Percentiles rank a stretch among this genome's conserved stretches.
phyloP scores from a whole-genome alignment of 2,113 vertebrate genomes.

The Macquaria ambigua region DNA sequence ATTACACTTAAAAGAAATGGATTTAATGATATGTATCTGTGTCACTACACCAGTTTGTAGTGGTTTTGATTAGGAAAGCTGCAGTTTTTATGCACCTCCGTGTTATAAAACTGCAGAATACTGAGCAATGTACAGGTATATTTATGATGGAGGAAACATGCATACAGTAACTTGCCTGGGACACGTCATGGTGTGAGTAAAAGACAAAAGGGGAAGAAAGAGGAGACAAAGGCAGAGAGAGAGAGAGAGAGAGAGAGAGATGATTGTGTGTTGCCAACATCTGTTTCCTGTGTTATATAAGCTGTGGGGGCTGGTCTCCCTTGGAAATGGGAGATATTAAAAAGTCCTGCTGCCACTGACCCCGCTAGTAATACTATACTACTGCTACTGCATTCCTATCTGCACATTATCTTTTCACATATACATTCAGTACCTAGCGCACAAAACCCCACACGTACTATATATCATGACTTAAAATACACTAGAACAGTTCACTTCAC shows the following conservation, averaged over 20 bases:
- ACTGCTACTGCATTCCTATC: conserved; percentile 54
- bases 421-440: neutral
- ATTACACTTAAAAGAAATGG: conserved; percentile 19
- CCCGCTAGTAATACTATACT: conserved; percentile 49
- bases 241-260: conserved; percentile 17
- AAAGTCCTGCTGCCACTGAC: conserved; percentile 77
- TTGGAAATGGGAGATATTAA: conserved; percentile 75
- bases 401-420: conserved; percentile 4
- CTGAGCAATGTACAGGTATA: conserved; percentile 16
- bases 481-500: neutral
- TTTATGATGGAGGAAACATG: conserved; percentile 27
- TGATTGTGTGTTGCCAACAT: conserved; percentile 79
- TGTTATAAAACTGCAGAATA: neutral
- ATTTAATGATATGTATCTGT: conserved; percentile 53
- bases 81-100: neutral
- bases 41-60: conserved; percentile 30
- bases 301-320: conserved; percentile 72
- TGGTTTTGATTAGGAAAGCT: conserved; percentile 21
- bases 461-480: neutral
- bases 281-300: conserved; percentile 85
- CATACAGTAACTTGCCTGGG: conserved; percentile 26
- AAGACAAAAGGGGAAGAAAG: conserved; percentile 54
- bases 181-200: conserved; percentile 25
- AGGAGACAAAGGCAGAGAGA: conserved; percentile 28
- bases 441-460: neutral